Conservation (phyloP, 2,888 invertebrate species). For the Nymphalis urticae region DNA sequence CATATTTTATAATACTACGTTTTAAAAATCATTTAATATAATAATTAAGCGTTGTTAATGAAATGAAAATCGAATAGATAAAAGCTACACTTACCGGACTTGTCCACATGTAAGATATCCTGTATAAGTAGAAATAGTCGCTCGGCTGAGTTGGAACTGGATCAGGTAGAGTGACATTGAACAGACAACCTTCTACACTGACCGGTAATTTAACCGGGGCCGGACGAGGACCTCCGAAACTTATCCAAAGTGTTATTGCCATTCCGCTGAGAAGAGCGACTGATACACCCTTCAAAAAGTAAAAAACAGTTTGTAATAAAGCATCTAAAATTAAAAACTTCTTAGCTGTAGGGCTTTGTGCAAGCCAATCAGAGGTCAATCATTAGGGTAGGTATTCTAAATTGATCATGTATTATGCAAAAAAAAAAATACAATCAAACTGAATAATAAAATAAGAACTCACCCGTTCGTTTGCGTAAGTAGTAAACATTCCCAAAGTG, state of each 20-base stretch:
- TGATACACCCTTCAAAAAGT: conserved; percentile 84
- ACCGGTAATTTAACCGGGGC: conserved; percentile 79
- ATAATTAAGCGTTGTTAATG: not conserved
- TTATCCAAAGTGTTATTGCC: conserved; percentile 89
- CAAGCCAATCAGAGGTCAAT: no score
- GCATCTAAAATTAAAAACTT: not conserved
- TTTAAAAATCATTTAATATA: no score
- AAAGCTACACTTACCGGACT: conserved; percentile 68
- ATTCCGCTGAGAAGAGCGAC: conserved; percentile 83
- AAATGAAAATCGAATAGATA: not conserved
- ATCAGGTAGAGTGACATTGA: conserved; percentile 52
- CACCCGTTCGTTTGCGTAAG: conserved; percentile 86
- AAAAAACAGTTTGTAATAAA: not conserved
- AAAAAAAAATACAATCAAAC: not conserved
- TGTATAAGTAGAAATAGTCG: conserved; percentile 84
- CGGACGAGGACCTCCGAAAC: conserved; percentile 92
- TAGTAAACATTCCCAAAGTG: conserved; percentile 91
- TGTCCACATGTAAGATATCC: conserved; percentile 88
- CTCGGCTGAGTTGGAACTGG: conserved; percentile 41
- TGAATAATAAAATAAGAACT: conserved; percentile 41
- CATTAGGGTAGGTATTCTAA: no score
- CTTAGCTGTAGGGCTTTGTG: no score
- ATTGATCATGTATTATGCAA: no score
- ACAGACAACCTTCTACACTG: conserved; percentile 80
- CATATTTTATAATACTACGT: no score